These are phyloP conservation scores for Gymnopithys bicolor DNA, from an alignment of 2,797 vertebrate species.

Conservation along the genomic window DNA sequence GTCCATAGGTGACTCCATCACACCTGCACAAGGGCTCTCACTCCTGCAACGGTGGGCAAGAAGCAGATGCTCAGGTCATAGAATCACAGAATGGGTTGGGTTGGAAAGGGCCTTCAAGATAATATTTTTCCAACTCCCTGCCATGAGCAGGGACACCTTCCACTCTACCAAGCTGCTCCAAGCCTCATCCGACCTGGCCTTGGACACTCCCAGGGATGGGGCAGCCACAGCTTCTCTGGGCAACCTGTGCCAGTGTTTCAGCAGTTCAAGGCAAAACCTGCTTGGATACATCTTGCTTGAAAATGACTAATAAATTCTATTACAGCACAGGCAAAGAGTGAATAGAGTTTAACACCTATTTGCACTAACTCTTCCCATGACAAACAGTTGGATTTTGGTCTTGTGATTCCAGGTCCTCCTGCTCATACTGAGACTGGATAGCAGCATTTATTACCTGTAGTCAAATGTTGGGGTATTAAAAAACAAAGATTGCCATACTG, in stretches of 20 bases:
- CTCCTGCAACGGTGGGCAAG: accelerated
- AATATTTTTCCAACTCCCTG: not conserved
- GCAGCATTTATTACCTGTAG: accelerated
- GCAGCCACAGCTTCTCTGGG: not conserved
- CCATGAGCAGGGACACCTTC: not conserved
- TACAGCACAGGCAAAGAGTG: not conserved
- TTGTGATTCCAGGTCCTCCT: not conserved
- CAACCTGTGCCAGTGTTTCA: too few species aligned
- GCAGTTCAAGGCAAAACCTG: too few species aligned
- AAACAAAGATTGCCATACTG: not conserved
- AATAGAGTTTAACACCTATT: accelerated
- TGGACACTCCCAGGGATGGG: not conserved
- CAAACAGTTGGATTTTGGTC: not conserved
- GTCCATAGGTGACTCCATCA: not conserved
- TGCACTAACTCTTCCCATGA: not conserved
- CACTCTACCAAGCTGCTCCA: accelerated
- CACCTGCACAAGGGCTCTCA: not conserved
- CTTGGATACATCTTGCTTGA: not conserved
- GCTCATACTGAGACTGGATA: not conserved
- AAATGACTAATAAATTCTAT: accelerated
- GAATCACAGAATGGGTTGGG: not conserved
- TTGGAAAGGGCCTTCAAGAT: not conserved
- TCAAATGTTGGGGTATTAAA: not conserved
- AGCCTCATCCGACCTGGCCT: accelerated
- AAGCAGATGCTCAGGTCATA: not conserved